Conservation (phyloP, 2,113 vertebrate genomes). For the Xenopus borealis region DNA sequence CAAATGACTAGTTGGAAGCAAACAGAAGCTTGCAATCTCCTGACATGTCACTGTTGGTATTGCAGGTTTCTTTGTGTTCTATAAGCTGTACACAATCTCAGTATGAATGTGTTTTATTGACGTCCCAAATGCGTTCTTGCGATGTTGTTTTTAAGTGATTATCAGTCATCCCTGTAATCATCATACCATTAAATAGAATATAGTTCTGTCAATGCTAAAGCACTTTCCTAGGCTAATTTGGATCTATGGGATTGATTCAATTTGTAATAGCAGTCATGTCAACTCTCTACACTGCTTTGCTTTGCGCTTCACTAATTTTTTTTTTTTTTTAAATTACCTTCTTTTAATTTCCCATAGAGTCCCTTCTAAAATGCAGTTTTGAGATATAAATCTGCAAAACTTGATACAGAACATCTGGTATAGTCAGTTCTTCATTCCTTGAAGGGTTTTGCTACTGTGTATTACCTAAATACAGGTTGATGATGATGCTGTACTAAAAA, state of each 20-base stretch:
- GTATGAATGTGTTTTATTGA: background rate
- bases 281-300: background rate
- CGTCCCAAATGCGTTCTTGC: background rate
- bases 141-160: background rate
- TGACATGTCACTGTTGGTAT: background rate
- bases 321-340: background rate
- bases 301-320: background rate
- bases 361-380: too few relatives aligned
- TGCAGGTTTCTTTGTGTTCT: background rate
- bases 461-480: too few relatives aligned
- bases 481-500: too few relatives aligned
- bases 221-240: background rate
- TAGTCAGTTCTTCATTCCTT: too few relatives aligned
- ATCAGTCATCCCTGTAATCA: slow-evolving; percentile 5
- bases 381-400: too few relatives aligned
- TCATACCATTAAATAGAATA: slow-evolving; percentile 4
- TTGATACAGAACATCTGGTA: too few relatives aligned
- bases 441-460: too few relatives aligned
- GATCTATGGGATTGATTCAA: slow-evolving; percentile 6
- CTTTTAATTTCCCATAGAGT: too few relatives aligned
- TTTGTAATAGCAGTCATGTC: background rate
- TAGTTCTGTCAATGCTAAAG: background rate
- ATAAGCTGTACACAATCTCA: background rate
- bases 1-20: too few relatives aligned
- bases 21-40: too few relatives aligned